Percentiles rank a stretch among this genome's conserved stretches.
These are phyloP conservation scores for Emys orbicularis DNA, from an alignment of 2,797 vertebrate genomes.

Conservation along the genomic window DNA sequence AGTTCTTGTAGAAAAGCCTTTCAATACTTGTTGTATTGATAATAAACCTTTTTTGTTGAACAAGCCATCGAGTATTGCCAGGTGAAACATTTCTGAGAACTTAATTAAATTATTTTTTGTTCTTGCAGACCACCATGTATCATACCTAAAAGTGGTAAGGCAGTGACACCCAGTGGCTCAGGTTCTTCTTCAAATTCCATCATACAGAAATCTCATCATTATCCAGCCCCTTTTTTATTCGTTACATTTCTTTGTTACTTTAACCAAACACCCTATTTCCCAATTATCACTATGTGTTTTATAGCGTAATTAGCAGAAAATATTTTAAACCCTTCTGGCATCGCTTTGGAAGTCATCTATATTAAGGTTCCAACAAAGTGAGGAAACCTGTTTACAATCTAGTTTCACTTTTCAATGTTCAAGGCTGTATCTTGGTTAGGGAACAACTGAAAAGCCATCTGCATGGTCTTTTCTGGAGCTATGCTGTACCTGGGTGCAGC, in stretches of 20 bases:
- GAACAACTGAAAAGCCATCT: neutral
- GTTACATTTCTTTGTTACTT: neutral
- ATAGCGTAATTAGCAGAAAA: neutral
- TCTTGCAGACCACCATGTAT: neutral
- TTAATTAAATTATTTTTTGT: neutral
- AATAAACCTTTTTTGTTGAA: conserved; percentile 51
- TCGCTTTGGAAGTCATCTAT: neutral
- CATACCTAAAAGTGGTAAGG: conserved; percentile 7
- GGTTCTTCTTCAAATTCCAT: neutral
- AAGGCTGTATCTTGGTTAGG: neutral
- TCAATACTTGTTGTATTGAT: neutral
- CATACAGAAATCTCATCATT: neutral
- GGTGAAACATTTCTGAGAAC: conserved; percentile 47
- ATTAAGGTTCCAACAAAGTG: neutral
- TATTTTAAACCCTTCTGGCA: neutral
- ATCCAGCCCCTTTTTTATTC: neutral
- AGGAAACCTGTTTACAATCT: neutral
- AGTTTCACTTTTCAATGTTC: neutral
- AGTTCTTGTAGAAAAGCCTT: neutral
- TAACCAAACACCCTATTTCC: neutral
- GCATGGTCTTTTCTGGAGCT: too few species aligned
- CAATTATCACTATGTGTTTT: neutral
- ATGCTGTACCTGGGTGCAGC: neutral
- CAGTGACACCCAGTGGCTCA: conserved; percentile 76
- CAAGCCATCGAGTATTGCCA: conserved; percentile 46